A percentile compares a stretch with the other conserved stretches of the same genome.
These are phyloP conservation scores for Euphydryas editha DNA, from an alignment of 2,888 invertebrate genomes.

Conservation along the genomic window DNA sequence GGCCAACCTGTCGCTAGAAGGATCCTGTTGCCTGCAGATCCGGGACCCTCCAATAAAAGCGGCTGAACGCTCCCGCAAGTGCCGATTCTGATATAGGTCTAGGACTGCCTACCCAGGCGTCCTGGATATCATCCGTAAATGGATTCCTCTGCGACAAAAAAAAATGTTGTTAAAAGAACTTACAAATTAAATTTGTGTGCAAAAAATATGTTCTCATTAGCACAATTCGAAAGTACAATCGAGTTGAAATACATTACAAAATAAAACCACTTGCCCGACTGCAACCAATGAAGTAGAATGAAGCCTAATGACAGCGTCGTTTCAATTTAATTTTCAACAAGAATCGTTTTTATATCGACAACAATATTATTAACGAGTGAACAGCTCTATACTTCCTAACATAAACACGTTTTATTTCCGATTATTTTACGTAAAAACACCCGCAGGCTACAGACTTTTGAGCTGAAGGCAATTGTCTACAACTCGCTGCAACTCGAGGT, in stretches of 20 bases:
- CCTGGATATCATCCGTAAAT: too few relatives aligned
- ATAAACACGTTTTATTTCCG: conserved; percentile 13
- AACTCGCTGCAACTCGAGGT: not conserved
- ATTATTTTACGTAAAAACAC: not conserved
- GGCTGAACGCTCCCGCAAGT: too few relatives aligned
- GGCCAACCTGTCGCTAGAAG: too few relatives aligned
- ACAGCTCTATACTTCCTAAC: conserved; percentile 18
- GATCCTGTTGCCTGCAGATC: too few relatives aligned
- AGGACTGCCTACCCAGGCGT: too few relatives aligned
- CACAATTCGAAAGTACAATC: conserved; percentile 12
- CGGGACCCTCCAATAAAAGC: too few relatives aligned
- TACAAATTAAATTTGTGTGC: too few relatives aligned
- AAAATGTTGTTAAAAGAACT: too few relatives aligned
- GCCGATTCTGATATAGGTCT: too few relatives aligned
- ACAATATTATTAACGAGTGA: not conserved
- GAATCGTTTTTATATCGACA: not conserved
- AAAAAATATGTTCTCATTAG: conserved; percentile 2
- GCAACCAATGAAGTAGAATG: conserved; percentile 16
- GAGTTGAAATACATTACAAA: not conserved
- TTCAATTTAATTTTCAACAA: conserved; percentile 28
- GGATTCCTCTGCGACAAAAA: too few relatives aligned
- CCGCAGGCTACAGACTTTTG: not conserved
- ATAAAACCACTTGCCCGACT: conserved; percentile 1
- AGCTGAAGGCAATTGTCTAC: not conserved
- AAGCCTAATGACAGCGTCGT: conserved; percentile 33